Evolutionary conservation across 2,113 vertebrate genomes (phyloP).

Genomic region (Cnemophilus loriae): DNA sequence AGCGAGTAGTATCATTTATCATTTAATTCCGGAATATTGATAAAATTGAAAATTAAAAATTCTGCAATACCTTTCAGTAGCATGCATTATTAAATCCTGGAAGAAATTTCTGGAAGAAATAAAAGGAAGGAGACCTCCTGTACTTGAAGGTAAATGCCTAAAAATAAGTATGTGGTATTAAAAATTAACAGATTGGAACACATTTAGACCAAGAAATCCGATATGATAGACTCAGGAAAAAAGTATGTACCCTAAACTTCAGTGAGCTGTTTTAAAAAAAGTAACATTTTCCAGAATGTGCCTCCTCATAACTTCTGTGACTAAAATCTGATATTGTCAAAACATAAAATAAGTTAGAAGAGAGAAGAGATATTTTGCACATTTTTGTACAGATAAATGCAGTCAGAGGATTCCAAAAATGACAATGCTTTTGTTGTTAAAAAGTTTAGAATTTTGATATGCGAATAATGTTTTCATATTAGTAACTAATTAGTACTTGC

Average conservation of each 20-base stretch:
- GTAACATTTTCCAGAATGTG: accelerated
- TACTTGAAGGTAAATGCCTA: not conserved
- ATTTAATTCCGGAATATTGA: not conserved
- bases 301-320: not conserved
- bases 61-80: not conserved
- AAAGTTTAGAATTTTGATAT: not conserved
- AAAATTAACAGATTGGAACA: not conserved
- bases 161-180: not conserved
- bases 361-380: not conserved
- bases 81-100: not conserved
- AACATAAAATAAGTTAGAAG: not conserved
- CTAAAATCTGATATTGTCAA: not conserved
- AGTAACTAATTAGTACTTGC: not conserved
- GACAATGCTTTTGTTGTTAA: not conserved
- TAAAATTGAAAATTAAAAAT: not conserved
- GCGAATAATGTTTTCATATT: not conserved
- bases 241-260: not conserved
- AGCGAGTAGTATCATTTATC: not conserved
- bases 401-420: not conserved
- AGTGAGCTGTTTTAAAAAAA: not conserved
- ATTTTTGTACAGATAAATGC: not conserved
- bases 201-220: not conserved
- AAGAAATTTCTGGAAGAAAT: not conserved
- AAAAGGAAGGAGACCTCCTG: not conserved
- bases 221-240: not conserved